Evolutionary conservation across 1,140 invertebrate species (phyloP), one percentile per base, ranked within the genome.

Genomic region (Helicoverpa armigera): DNA sequence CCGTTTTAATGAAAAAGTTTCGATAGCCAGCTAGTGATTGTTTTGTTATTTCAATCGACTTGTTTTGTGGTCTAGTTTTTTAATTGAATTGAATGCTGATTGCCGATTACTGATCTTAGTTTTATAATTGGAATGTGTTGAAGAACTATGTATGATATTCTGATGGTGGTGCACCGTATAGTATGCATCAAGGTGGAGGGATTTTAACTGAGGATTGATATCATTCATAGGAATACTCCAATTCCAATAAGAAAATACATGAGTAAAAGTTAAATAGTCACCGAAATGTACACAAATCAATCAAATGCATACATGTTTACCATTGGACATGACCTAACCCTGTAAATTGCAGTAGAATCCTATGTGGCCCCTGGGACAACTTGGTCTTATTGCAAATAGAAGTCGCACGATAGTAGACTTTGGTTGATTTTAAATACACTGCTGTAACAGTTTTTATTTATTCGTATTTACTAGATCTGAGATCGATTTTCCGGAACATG

Each of bases 1-100:
- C 9, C 23, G 48, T 35, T 74, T n/a, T 60, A 74, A 74, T 74
- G 72, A 60, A 74, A 60, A 74, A 74, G 72, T 74, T 74, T 58
- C 5, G 31, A 43, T 54, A 31, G 54, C 43, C 31, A 48, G 72
- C 72, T 18, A 3, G 31, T n/a, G 29, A 58, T 60, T 56, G 54
- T 58, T 60, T n/a, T 60, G 12, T 35, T 31, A 16, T 60, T 74
- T 60, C 35, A 35, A 74, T 60, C 60, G 23, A 60, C 54, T 60
- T 43, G 35, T 60, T 48, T 43, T 58, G 29, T 58, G 72, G 16
- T 43, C 60, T 58, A 13, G 53, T 60, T 74, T 74, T 74, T 74
- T 74, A 74, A 74, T 74, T 74, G 23, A 29, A 60, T 74, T 74
- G 2, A 58, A 53, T 73, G 31, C 31, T 73, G 12, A 56, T 58